phyloP scores from a whole-genome alignment of 2,113 vertebrate genomes.

The Sapajus apella region DNA sequence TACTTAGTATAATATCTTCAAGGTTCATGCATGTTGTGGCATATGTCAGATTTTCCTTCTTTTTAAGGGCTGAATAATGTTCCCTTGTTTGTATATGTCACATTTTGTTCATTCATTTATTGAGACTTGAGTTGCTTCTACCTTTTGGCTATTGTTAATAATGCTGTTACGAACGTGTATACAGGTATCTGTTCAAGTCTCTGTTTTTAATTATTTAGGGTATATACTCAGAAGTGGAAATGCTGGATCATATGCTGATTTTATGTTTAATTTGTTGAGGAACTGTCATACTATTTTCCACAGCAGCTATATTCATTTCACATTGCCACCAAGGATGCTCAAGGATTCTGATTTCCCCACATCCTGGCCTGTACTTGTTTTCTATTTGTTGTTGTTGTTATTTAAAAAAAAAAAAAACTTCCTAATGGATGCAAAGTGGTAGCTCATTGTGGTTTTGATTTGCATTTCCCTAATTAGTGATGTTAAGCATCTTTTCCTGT shows the following conservation, averaged over 20 bases:
- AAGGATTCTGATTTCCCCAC: neutral
- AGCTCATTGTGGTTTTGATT: neutral
- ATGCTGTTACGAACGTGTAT: neutral
- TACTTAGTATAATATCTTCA: neutral
- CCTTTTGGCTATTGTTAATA: neutral
- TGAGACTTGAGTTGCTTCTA: neutral
- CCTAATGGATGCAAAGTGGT: neutral
- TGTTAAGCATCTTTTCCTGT: neutral
- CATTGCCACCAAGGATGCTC: neutral
- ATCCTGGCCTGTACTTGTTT: neutral
- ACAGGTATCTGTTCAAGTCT: neutral
- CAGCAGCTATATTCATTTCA: neutral
- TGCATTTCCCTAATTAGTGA: conserved; percentile 8
- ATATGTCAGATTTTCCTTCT: neutral
- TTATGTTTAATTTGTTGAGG: neutral
- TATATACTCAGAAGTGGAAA: neutral
- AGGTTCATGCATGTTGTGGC: neutral
- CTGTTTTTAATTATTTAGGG: neutral
- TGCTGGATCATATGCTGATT: neutral
- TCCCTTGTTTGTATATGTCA: neutral
- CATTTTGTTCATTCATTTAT: neutral
- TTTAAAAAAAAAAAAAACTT: neutral
- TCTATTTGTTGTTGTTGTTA: neutral
- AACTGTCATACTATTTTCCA: neutral
- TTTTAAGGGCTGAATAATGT: neutral